Percentiles rank a stretch among this genome's conserved stretches.
phyloP scores from a whole-genome alignment of 1,140 invertebrate genomes.

The Cydia amplana region DNA sequence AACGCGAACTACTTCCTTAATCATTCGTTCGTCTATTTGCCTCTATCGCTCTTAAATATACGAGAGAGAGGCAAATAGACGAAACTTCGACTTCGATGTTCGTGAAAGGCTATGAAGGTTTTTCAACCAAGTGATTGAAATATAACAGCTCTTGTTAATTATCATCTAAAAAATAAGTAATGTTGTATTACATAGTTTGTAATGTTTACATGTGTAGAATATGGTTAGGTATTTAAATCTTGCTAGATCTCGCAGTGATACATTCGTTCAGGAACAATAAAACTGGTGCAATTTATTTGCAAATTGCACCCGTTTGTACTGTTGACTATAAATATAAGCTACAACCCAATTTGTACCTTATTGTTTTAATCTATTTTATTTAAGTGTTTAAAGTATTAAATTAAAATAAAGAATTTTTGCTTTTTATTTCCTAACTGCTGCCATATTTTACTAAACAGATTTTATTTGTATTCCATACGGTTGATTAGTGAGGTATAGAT shows the following conservation, averaged over 20 bases:
- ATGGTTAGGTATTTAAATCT: constrained; percentile 4
- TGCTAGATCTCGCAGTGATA: constrained; percentile 22
- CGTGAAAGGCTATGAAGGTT: too few relatives aligned
- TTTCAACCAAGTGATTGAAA: too few relatives aligned
- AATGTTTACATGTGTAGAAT: not conserved
- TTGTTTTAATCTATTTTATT: not conserved
- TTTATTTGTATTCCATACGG: too few relatives aligned
- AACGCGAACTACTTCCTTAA: too few relatives aligned
- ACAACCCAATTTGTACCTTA: not conserved
- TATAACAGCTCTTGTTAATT: too few relatives aligned
- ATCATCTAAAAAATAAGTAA: too few relatives aligned
- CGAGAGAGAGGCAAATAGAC: too few relatives aligned
- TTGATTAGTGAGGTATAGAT: too few relatives aligned
- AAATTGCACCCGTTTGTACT: not conserved
- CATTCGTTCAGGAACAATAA: not conserved
- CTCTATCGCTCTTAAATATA: too few relatives aligned
- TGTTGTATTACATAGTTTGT: too few relatives aligned
- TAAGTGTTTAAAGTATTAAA: constrained; percentile 7
- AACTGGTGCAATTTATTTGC: not conserved
- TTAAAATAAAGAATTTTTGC: not conserved
- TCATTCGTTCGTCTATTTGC: too few relatives aligned
- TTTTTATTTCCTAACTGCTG: not conserved
- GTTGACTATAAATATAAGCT: not conserved
- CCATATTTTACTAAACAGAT: not conserved
- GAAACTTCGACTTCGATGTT: too few relatives aligned